Conservation (phyloP, 2,888 invertebrate genomes). For the Amphipyra berbera region DNA sequence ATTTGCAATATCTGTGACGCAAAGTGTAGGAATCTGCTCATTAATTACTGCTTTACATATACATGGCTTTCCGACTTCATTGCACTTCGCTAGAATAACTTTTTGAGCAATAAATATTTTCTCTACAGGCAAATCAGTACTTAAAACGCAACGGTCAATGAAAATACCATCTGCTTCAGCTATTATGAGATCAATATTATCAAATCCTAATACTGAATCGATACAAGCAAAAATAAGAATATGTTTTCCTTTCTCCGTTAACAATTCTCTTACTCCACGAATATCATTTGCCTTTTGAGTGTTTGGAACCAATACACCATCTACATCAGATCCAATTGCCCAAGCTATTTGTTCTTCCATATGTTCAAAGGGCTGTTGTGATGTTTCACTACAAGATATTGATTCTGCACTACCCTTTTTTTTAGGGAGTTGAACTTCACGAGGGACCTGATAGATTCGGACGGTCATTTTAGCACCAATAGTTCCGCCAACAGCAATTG, state of each 20-base stretch:
- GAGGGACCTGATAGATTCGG: slow-evolving; percentile 85
- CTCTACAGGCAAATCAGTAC: slow-evolving; percentile 96
- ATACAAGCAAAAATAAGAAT: slow-evolving; percentile 81
- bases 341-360: slow-evolving; percentile 86
- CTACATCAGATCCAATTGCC: slow-evolving; percentile 83
- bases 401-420: slow-evolving; percentile 84
- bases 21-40: slow-evolving; percentile 94
- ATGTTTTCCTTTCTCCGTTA: slow-evolving; percentile 82
- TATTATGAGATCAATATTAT: slow-evolving; percentile 93
- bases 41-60: slow-evolving; percentile 96
- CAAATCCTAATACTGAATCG: slow-evolving; percentile 76
- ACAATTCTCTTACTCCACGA: slow-evolving; percentile 69
- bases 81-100: slow-evolving; percentile 95
- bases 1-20: slow-evolving; percentile 97
- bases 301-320: slow-evolving; percentile 80
- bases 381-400: slow-evolving; percentile 87
- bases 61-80: slow-evolving; percentile 95
- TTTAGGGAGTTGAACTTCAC: slow-evolving; percentile 77
- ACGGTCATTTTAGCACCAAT: slow-evolving; percentile 88
- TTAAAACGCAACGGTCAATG: slow-evolving; percentile 95
- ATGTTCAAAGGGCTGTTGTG: slow-evolving; percentile 92
- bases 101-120: slow-evolving; percentile 97
- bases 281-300: slow-evolving; percentile 76
- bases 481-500: slow-evolving; percentile 86
- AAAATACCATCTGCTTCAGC: slow-evolving; percentile 95